phyloP scores from a whole-genome alignment of 2,888 invertebrate genomes.

The Spodoptera exigua region DNA sequence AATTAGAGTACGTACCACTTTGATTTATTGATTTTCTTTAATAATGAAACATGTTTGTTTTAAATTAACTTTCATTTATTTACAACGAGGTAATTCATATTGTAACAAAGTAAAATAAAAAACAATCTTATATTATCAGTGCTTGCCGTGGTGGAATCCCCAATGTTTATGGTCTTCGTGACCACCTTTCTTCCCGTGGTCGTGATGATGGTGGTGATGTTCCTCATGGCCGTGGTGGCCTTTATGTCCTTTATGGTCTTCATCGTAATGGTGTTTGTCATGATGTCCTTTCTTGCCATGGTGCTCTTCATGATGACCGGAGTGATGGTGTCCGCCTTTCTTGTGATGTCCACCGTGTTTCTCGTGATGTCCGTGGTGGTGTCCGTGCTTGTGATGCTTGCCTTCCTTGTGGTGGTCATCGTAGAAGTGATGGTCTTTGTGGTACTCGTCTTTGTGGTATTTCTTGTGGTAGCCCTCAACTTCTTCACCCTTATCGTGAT shows the following conservation, averaged over 20 bases:
- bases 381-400: conserved; percentile 94
- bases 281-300: conserved; percentile 95
- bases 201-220: conserved; percentile 93
- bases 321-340: conserved; percentile 94
- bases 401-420: conserved; percentile 96
- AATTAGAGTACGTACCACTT: conserved; percentile 53
- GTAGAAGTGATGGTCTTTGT: conserved; percentile 96
- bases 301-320: conserved; percentile 93
- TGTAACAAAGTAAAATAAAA: conserved; percentile 73
- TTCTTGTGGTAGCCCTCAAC: conserved; percentile 95
- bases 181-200: conserved; percentile 94
- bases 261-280: conserved; percentile 94
- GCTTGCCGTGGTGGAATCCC: conserved; percentile 91
- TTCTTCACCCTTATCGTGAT: conserved; percentile 95
- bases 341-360: conserved; percentile 94
- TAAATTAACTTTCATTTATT: conserved; percentile 71
- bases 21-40: conserved; percentile 51
- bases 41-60: conserved; percentile 24
- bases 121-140: conserved; percentile 75
- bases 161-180: conserved; percentile 93
- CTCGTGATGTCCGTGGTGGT: conserved; percentile 93
- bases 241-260: conserved; percentile 94
- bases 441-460: conserved; percentile 95
- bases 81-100: conserved; percentile 76
- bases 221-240: conserved; percentile 94